Base-by-base conservation (phyloP, 2,113 vertebrate species). In the Fregetta grallaria region DNA sequence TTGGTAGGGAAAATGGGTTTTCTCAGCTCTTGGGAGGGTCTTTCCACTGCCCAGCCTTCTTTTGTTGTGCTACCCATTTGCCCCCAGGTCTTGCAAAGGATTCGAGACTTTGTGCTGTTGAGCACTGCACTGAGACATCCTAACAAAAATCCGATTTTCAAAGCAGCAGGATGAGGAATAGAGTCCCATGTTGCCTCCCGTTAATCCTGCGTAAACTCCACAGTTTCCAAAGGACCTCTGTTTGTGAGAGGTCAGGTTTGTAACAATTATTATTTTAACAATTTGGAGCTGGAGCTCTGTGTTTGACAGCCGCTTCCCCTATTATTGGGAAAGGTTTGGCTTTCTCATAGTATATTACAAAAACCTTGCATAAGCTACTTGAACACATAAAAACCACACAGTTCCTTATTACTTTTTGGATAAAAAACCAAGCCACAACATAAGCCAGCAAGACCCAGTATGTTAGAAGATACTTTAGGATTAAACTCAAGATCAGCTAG, bases 111-210 rank as follows among this genome's bases (percentile, higher is more conserved):
- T 16, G 42, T 77, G 40, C 52, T 76, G 30, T 34, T 66, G 63
- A 71, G 20, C 20, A 5, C 38, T 86, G 58, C 53, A 20, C 4
- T 3, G 66, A 55, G 38, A 59, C 20, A 29, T 10, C 5, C 10
- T 63, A 44, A 61, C 26, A 44, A 65, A 92, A 85, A 52, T 16
- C 13, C 38, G 38, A 5, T 68, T 49, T 79, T 75, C 67, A 83
- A 7, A 18, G 5, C 40, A 55, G 47, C 42, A 50, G 8, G 14
- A n/a, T 0, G 2, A 88, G 67, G 32, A 22, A 15, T 3, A 0
- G 21, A 38, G 58, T 76, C 66, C 61, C 26, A 1, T 8, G 50
- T 15, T 76, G 52, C 36, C 49, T 67, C 53, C 85, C 13, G 1
- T 26, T 52, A 40, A 10, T 49, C 32, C 55, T 55, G 32, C 49